Evolutionary conservation across 2,888 invertebrate genomes (phyloP), one percentile per base, ranked within the genome.

Genomic region (Idaea straminata): DNA sequence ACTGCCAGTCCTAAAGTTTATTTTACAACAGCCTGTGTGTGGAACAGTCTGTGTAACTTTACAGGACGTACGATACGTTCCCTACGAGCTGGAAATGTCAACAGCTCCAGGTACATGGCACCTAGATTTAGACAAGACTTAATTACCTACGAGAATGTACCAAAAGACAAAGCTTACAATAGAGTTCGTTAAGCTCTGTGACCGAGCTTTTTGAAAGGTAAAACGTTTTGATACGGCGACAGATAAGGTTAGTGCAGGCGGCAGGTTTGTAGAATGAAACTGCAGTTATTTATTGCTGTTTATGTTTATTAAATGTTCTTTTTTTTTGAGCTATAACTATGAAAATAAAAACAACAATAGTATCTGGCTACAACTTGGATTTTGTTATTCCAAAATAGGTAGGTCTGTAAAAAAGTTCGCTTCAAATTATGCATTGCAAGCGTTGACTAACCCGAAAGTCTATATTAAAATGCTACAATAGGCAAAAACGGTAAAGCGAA

Each of bases 221-320:
- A 71, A 69, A 72, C 69, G 72, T 74, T 72, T 71, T 73, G 71
- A 66, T 68, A 72, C 62, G 62, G 63, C 65, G 63, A 59, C 67
- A 72, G 66, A 67, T 69, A 58, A 7, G 7, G 66, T 57, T 66
- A 68, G 66, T 47, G 47, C 47, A 13, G 10, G 61, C 65, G 47
- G 38, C 61, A n/a, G 66, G 35, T 66, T 59, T 62, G 36, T 25
- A 64, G 62, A 67, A 61, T 47, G 47, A 47, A 47, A 10, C 47
- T 47, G 47, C 10, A 4, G 47, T 47, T 6, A 13, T 47, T 47
- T 47, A 47, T 47, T 47, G 5, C 25, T 25, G 25, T 3, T 25
- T 25, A 25, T 25, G 25, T 25, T 25, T 25, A 3, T 25, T 1
- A 25, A 2, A 25, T 25, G 25, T 25, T 25, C 25, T 2, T 25